Percentiles rank a stretch among this genome's conserved stretches.
Conservation (phyloP, 2,888 invertebrate genomes). For the Tinea pellionella region DNA sequence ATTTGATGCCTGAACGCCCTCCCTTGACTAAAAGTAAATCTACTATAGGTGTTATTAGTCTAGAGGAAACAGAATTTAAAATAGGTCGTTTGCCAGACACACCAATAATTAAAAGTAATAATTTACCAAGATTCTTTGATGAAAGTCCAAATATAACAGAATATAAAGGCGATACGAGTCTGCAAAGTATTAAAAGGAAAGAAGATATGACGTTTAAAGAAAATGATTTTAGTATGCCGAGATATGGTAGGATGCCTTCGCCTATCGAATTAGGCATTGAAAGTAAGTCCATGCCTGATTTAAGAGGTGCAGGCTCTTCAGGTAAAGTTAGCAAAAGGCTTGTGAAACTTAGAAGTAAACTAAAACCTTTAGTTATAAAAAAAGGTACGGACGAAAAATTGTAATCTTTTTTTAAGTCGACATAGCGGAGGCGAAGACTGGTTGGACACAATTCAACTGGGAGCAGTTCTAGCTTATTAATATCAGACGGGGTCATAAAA, state of each 20-base stretch:
- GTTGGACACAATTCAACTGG: no score
- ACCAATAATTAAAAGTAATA: constrained; percentile 57
- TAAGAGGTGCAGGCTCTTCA: constrained; percentile 38
- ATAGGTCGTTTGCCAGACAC: constrained; percentile 57
- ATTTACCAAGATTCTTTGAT: constrained; percentile 57
- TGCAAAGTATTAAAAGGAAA: constrained; percentile 63
- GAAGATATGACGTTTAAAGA: constrained; percentile 59
- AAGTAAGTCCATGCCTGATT: constrained; percentile 64
- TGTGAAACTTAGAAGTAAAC: constrained; percentile 49
- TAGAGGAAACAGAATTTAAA: constrained; percentile 33
- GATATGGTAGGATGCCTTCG: constrained; percentile 60
- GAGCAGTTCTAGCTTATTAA: no score
- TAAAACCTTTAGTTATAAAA: constrained; percentile 59
- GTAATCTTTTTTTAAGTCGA: constrained; percentile 24
- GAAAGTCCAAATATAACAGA: constrained; percentile 47
- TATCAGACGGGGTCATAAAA: no score
- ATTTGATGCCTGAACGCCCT: constrained; percentile 49
- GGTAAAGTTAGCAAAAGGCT: constrained; percentile 54
- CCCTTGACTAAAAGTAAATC: constrained; percentile 54
- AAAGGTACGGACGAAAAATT: constrained; percentile 56
- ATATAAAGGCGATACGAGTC: constrained; percentile 53
- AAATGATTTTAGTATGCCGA: constrained; percentile 72
- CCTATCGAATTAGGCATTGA: constrained; percentile 39
- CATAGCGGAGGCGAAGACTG: no score
- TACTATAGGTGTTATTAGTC: constrained; percentile 45